Evolutionary conservation across 1,140 invertebrate species (phyloP), one percentile per base, ranked within the genome.

Genomic region (Drosophila leontia): DNA sequence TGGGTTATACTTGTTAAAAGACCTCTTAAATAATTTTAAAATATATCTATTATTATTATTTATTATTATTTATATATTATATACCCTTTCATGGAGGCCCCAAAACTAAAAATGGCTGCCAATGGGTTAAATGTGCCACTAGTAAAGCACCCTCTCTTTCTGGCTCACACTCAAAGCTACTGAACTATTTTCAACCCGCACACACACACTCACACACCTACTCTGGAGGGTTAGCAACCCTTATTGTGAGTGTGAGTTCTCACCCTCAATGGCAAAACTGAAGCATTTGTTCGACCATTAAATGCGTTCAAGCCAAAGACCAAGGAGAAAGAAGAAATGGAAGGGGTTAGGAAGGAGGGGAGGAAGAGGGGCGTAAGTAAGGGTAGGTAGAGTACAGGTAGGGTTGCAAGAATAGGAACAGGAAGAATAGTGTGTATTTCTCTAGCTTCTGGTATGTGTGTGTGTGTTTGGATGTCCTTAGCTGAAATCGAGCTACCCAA

Each of bases 281-380:
- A 42, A 39, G 75, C 75, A 69, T 60, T 78, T 59, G 75, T 59
- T 78, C 75, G 75, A 78, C 75, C 75, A 78, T 75, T 84, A 67
- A 84, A 85, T 85, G 82, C 82, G 82, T 85, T 85, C 82, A 29
- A 51, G 17, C 65, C 37, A 58, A 47, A 26, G 47, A 68, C 35
- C 19, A 32, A 35, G 47, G 5, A 35, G 51, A 35, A 53, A 23
- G 50, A 17, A 37, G n/a, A 37, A 26, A 7, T 11, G 26, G 42
- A 32, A 7, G 15, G 17, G 61, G 35, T 0, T 29, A 29, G 26
- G 29, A 11, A 23, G 17, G 44, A 62, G 17, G 57, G 15, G 11
- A 5, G 7, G 3, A 32, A 37, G 32, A 11, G 58, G 41, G 13
- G 12, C n/a, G 26, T 29, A 29, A 29, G 9, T 34, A 51, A 26